phyloP scores from a whole-genome alignment of 2,888 invertebrate genomes.

The Acrobasis repandana region DNA sequence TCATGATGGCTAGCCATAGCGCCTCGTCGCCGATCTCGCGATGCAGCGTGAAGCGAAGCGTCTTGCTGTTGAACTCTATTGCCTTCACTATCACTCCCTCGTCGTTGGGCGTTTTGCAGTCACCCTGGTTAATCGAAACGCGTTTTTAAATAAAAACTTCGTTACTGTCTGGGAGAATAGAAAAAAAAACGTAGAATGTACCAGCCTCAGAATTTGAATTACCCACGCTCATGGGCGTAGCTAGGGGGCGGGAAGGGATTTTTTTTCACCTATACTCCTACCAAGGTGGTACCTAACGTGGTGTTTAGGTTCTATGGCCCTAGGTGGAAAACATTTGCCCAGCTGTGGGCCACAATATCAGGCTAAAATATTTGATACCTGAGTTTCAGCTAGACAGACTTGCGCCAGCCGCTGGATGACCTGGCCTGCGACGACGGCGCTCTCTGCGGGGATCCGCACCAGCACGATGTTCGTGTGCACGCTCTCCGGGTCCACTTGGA shows the following conservation, averaged over 20 bases:
- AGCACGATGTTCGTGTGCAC: slow-evolving; percentile 91
- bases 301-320: no score
- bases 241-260: no score
- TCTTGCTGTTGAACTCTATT: slow-evolving; percentile 81
- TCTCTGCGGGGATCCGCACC: slow-evolving; percentile 80
- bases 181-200: no score
- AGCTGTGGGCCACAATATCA: no score
- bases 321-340: no score
- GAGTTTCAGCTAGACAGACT: slow-evolving; percentile 71
- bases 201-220: no score
- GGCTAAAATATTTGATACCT: no score
- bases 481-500: slow-evolving; percentile 83
- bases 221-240: no score
- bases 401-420: slow-evolving; percentile 62
- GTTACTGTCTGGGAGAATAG: no score
- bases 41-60: slow-evolving; percentile 87
- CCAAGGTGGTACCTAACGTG: no score
- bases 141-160: no score
- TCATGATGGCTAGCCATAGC: slow-evolving; percentile 86
- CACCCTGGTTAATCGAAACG: slow-evolving; percentile 46
- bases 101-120: slow-evolving; percentile 69
- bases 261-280: no score
- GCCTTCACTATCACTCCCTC: slow-evolving; percentile 83
- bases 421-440: slow-evolving; percentile 74
- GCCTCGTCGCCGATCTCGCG: slow-evolving; percentile 87